Base-by-base conservation (phyloP, 2,113 vertebrate species). In the Mustelus asterias region DNA sequence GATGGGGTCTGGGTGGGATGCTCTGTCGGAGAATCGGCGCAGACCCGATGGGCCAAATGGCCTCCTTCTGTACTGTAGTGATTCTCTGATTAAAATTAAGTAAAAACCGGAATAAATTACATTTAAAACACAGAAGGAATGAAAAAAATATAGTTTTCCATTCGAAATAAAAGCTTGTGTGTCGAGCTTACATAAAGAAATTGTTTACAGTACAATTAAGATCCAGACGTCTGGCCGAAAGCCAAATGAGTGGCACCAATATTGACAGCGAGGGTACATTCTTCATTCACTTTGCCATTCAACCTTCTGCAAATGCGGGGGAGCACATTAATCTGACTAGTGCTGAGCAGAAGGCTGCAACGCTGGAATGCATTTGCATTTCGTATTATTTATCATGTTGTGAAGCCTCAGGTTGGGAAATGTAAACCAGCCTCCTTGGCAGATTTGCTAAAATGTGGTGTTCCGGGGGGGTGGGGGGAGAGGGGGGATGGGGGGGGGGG, bases 271-370 rank as follows among this genome's bases (percentile, higher is more conserved):
- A 65, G 44, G 94, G 48, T 18, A 48, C 48, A 95, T 54, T 33
- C 94, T 95, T 95, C 54, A 70, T 72, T 72, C 94, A 95, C 2
- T 76, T 72, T 54, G 24, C 26, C 44, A 6, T 76, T 76, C n/a
- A 48, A 44, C 29, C 24, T 48, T 95, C 94, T 72, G 67, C 54
- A 95, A 95, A 18, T 72, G 37, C 48, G 92, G 11, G 69, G 44
- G 41, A 95, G 69, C 69, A 72, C 69, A 95, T 95, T 26, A 95
- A 95, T 95, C 94, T 95, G 22, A 29, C 67, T 54, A 69, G 94
- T 33, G 29, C 69, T 76, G 41, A 95, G 26, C 24, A 76, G 69
- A 76, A 95, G 41, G 41, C 94, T 95, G 44, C 44, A 22, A 72
- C 54, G 69, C 48, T 95, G 67, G 72, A 95, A 54, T 72, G 26